Conservation (phyloP, 2,888 invertebrate genomes). For the Margaritifera margaritifera region DNA sequence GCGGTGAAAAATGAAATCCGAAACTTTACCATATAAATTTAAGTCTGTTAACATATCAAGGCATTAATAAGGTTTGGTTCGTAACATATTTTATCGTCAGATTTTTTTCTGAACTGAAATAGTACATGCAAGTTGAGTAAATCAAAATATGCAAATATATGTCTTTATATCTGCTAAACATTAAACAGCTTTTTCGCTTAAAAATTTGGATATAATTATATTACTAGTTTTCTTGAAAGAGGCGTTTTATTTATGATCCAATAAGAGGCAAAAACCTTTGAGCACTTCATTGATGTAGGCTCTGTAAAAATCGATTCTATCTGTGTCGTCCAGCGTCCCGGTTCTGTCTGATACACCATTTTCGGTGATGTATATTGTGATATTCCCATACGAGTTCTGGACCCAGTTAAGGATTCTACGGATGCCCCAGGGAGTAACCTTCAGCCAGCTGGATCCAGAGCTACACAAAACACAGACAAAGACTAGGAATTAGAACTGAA, state of each 20-base stretch:
- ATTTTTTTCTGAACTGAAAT: no score
- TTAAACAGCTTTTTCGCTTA: no score
- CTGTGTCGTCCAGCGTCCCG: constrained; percentile 55
- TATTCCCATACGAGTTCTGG: constrained; percentile 51
- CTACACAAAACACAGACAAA: constrained; percentile 20
- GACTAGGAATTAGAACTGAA: background rate
- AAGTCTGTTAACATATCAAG: no score
- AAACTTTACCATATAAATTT: no score
- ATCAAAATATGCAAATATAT: no score
- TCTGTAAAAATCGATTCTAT: constrained; percentile 61
- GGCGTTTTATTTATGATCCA: background rate
- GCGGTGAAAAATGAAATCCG: no score
- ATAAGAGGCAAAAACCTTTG: constrained; percentile 56
- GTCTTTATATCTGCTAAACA: no score
- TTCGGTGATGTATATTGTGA: constrained; percentile 63
- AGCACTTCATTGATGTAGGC: constrained; percentile 67
- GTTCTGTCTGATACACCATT: constrained; percentile 60
- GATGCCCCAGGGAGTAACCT: constrained; percentile 61
- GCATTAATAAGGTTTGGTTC: no score
- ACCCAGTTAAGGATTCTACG: constrained; percentile 59
- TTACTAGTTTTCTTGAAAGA: no score
- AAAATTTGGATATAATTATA: no score
- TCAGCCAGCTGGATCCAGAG: constrained; percentile 54
- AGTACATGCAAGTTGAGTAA: no score
- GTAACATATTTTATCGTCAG: no score